phyloP scores from a whole-genome alignment of 2,797 vertebrate species.

The Pangasius mekongensis region DNA sequence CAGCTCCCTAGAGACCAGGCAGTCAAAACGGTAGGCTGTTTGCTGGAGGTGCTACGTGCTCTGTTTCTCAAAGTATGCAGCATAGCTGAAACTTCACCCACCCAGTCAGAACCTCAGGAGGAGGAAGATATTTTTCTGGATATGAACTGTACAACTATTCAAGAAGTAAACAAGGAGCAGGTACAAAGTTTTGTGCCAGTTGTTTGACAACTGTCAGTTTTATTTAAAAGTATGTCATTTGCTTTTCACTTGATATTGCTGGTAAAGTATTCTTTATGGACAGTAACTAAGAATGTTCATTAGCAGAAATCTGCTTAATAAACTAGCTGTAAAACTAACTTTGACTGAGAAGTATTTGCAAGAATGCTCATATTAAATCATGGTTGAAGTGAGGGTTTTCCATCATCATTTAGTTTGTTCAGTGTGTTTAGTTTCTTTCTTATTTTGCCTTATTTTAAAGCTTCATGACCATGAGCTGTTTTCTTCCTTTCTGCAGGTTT shows the following conservation, averaged over 20 bases:
- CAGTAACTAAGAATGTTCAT: not conserved
- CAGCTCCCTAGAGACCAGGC: slow-evolving; percentile 71
- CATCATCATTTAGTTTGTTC: not conserved
- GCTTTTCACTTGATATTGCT: not conserved
- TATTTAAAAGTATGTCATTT: not conserved
- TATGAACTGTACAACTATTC: slow-evolving; percentile 57
- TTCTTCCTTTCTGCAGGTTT: slow-evolving; percentile 58
- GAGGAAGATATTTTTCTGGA: slow-evolving; percentile 81
- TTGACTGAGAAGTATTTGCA: not conserved
- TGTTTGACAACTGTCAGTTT: not conserved
- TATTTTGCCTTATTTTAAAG: not conserved
- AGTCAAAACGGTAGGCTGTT: slow-evolving; percentile 66
- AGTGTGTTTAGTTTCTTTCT: not conserved
- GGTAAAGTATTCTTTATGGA: not conserved
- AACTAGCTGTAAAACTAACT: not conserved
- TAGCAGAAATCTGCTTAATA: not conserved
- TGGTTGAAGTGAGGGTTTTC: not conserved
- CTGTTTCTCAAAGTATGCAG: slow-evolving; percentile 72
- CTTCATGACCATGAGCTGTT: not conserved
- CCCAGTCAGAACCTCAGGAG: slow-evolving; percentile 57
- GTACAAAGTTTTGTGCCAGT: slow-evolving; percentile 64
- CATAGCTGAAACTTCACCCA: slow-evolving; percentile 56
- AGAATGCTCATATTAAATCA: not conserved
- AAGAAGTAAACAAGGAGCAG: slow-evolving; percentile 74
- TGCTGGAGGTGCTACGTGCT: slow-evolving; percentile 76